Evolutionary conservation across 2,797 vertebrate species (phyloP), one percentile per base, ranked within the genome.

Genomic region (Merluccius polli): DNA sequence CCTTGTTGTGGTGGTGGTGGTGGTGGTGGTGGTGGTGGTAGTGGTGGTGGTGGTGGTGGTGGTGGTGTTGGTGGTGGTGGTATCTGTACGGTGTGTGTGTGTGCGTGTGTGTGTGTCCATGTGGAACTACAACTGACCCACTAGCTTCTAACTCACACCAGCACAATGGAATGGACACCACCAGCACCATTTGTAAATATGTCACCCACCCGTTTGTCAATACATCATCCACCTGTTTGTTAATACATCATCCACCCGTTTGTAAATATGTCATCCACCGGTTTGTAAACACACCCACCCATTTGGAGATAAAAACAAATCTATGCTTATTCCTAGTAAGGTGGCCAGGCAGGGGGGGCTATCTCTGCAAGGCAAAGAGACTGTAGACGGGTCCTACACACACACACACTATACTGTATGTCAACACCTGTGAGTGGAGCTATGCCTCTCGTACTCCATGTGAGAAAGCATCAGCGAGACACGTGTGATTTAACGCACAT

Each of bases 401-500:
- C 48, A n/a, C 48, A 52, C 18, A n/a, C 48, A 52, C 18, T n/a
- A 52, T 18, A n/a, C 48, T 7, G 48, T 21, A 52, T n/a, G 48
- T 52, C 48, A 52, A 52, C 48, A 52, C 48, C 18, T 52, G 48
- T 52, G 12, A 38, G 41, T 15, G 41, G 70, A 29, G 70, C 33
- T 11, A 31, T 67, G 18, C 13, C 27, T 65, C 36, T 38, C 36
- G 18, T 21, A 13, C 21, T 30, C 36, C 29, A 35, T 35, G 74
- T 73, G 41, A 35, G 72, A 35, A 31, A 38, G 21, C 73, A 31
- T 75, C 63, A 70, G 41, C 41, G 29, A n/a, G 12, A 35, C 31
- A 5, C 44, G 48, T 72, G 33, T 38, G 15, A 67, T 70, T 73
- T 69, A 75, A 77, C 67, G 52, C 16, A 65, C 38, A 59, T 44